Evolutionary conservation across 1,140 invertebrate species (phyloP).

Genomic region (Bathynomus jamesi): DNA sequence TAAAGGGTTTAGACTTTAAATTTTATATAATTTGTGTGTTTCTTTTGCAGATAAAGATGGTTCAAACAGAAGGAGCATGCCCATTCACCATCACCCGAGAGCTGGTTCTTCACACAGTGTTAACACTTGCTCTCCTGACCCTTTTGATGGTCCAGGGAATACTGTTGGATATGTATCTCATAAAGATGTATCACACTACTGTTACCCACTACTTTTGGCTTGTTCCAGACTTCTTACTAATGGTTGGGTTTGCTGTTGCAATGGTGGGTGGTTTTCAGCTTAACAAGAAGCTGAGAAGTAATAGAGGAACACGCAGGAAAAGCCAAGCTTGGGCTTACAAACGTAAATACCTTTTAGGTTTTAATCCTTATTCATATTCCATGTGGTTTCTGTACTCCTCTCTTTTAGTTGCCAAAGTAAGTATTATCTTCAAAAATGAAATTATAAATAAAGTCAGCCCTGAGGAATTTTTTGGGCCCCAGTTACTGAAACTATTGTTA

Average conservation of each 20-base stretch:
- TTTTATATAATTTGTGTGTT: neutral
- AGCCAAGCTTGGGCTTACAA: neutral
- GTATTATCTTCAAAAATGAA: slow-evolving; percentile 13
- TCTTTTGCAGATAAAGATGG: neutral
- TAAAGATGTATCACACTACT: neutral
- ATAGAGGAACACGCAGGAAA: neutral
- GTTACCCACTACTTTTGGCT: slow-evolving; percentile 12
- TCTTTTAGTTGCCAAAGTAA: slow-evolving; percentile 1
- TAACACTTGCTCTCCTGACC: neutral
- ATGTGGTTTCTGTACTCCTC: slow-evolving; percentile 6
- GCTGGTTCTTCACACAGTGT: slow-evolving; percentile 1
- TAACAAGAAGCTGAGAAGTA: slow-evolving; percentile 5
- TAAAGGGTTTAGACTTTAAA: too few relatives aligned
- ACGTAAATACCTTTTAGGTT: slow-evolving; percentile 3
- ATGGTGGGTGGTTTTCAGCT: slow-evolving; percentile 3
- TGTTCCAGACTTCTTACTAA: slow-evolving; percentile 6
- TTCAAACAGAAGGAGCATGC: neutral
- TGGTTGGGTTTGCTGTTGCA: slow-evolving; percentile 2
- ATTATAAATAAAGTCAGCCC: slow-evolving; percentile 5
- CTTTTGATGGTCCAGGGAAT: neutral
- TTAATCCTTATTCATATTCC: neutral
- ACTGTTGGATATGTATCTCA: neutral
- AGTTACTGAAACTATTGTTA: slow-evolving; percentile 9
- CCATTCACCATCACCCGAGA: neutral
- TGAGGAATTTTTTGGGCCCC: slow-evolving; percentile 3